A percentile compares a stretch with the other conserved stretches of the same genome.
These are phyloP conservation scores for Charina bottae DNA, from an alignment of 2,113 vertebrate genomes.

Conservation along the genomic window DNA sequence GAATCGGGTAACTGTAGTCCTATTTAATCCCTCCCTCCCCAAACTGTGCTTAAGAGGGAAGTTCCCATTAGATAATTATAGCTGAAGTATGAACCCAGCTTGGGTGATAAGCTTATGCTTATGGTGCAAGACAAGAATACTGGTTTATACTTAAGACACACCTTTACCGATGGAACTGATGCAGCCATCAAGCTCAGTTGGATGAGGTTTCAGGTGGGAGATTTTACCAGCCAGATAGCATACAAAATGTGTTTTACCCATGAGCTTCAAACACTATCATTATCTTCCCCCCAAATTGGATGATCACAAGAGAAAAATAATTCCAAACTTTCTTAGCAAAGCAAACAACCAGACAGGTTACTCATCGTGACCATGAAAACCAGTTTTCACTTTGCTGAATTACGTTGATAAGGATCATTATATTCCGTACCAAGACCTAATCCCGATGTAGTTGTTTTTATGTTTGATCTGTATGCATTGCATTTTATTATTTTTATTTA, in stretches of 20 bases:
- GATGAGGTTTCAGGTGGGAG: neutral
- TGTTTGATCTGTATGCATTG: neutral
- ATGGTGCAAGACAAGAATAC: neutral
- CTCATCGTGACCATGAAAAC: neutral
- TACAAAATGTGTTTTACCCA: neutral
- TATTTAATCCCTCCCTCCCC: neutral
- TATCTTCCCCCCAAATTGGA: neutral
- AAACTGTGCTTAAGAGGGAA: neutral
- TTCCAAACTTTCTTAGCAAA: neutral
- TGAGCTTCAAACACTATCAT: neutral
- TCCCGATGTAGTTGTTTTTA: neutral
- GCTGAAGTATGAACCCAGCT: neutral
- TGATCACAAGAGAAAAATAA: neutral
- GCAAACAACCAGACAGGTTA: neutral
- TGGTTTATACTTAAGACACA: neutral
- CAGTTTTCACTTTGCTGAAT: neutral
- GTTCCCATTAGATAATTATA: neutral
- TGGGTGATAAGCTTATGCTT: neutral
- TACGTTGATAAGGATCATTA: neutral
- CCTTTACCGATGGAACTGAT: neutral
- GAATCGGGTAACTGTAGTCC: neutral
- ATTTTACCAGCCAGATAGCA: neutral
- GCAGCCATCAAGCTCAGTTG: neutral
- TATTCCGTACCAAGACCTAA: neutral
- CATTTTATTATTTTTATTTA: neutral